These are phyloP conservation scores for Tadarida brasiliensis DNA, from an alignment of 2,797 vertebrate genomes.

Conservation along the genomic window DNA sequence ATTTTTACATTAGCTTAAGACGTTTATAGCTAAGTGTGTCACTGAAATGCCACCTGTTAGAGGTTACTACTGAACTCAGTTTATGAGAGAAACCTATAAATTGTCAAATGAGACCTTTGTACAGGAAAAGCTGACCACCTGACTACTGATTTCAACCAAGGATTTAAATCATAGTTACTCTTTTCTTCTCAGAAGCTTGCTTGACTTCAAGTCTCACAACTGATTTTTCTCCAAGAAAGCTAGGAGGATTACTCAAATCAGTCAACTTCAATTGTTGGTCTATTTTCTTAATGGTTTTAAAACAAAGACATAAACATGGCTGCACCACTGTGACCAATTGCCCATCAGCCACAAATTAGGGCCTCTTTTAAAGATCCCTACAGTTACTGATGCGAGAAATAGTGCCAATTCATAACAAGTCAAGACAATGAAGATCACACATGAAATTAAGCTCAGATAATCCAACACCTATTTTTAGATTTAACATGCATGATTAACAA, in stretches of 20 bases:
- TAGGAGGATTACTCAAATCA: neutral
- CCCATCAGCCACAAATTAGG: neutral
- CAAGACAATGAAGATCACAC: neutral
- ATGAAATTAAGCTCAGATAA: constrained; percentile 39
- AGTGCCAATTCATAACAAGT: neutral
- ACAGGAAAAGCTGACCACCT: neutral
- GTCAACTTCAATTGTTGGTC: neutral
- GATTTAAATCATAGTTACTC: constrained; percentile 28
- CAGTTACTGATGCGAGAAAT: neutral
- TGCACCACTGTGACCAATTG: neutral
- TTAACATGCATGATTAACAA: neutral
- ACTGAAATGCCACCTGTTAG: constrained; percentile 25
- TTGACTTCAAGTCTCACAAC: neutral
- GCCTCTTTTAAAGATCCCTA: neutral
- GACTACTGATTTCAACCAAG: constrained; percentile 33
- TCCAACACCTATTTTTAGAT: neutral
- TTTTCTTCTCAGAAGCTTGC: constrained; percentile 21
- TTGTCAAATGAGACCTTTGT: constrained; percentile 18
- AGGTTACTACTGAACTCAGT: constrained; percentile 16
- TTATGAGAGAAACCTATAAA: constrained; percentile 24
- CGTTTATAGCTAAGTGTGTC: neutral
- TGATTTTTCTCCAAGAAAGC: neutral
- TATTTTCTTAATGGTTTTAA: constrained; percentile 26
- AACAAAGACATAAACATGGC: neutral
- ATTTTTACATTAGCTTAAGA: constrained; percentile 52